A percentile compares a stretch with the other conserved stretches of the same genome.
phyloP scores from a whole-genome alignment of 2,888 invertebrate genomes.

The Dryadula phaetusa region DNA sequence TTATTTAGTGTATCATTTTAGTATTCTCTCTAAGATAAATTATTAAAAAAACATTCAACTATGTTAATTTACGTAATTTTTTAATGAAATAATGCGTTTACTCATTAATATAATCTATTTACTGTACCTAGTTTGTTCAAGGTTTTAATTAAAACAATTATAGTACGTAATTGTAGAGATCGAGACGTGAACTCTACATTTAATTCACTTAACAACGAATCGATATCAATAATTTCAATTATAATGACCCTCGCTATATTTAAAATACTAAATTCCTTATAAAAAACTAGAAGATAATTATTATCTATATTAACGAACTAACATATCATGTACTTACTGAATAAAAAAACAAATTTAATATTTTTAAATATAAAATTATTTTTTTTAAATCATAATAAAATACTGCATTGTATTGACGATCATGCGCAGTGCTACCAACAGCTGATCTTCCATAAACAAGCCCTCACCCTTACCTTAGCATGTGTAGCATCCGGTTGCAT shows the following conservation, averaged over 20 bases:
- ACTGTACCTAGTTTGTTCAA: conserved; percentile 3
- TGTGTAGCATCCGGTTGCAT: conserved; percentile 75
- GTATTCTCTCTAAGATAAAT: too few relatives aligned
- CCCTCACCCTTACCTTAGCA: conserved; percentile 62
- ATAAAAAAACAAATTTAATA: too few relatives aligned
- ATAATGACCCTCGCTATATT: not conserved
- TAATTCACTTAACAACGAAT: conserved; percentile 4
- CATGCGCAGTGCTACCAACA: conserved; percentile 71
- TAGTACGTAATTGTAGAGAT: conserved; percentile 17
- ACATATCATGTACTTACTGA: too few relatives aligned
- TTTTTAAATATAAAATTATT: too few relatives aligned
- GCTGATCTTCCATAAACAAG: conserved; percentile 50
- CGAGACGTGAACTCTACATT: not conserved
- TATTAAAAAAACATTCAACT: not conserved
- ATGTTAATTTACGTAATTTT: not conserved
- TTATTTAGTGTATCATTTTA: not conserved
- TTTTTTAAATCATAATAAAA: conserved; percentile 31
- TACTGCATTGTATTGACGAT: conserved; percentile 60
- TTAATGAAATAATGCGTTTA: not conserved
- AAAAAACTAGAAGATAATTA: not conserved
- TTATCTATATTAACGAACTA: not conserved
- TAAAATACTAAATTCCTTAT: not conserved
- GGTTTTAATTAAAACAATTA: conserved; percentile 19
- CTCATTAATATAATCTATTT: conserved; percentile 2
- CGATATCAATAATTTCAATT: not conserved